phyloP scores from a whole-genome alignment of 2,113 vertebrate genomes.

The Aptenodytes patagonicus region DNA sequence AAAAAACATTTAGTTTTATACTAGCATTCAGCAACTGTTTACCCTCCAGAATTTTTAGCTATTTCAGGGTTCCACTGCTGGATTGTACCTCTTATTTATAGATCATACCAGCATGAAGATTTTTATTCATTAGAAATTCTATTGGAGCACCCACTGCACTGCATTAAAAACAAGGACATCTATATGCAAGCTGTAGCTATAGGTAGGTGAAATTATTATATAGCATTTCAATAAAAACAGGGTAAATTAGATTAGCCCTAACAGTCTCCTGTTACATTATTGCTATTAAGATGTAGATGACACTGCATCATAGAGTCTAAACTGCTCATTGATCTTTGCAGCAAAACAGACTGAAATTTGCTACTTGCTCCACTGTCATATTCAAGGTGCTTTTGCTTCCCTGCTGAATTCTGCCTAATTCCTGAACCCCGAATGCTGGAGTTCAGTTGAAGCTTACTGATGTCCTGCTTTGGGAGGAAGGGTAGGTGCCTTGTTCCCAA shows the following conservation, averaged over 20 bases:
- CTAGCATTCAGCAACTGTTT: conserved; percentile 1
- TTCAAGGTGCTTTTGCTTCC: not conserved
- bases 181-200: not conserved
- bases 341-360: not conserved
- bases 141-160: not conserved
- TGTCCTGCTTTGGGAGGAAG: not conserved
- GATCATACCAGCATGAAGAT: not conserved
- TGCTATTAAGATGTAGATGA: not conserved
- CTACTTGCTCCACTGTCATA: not conserved
- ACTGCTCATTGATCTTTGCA: not conserved
- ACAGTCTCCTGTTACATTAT: not conserved
- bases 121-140: conserved; percentile 21
- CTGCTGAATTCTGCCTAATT: not conserved
- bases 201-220: not conserved
- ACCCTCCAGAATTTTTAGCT: conserved; percentile 8
- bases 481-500: not conserved
- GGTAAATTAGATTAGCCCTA: conserved; percentile 15
- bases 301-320: not conserved
- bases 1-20: not conserved
- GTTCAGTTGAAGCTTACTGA: not conserved
- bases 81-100: conserved; percentile 16
- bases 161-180: conserved; percentile 2
- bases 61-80: not conserved
- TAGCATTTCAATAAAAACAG: conserved; percentile 8
- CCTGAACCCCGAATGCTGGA: accelerated